Evolutionary conservation across 2,888 invertebrate species (phyloP).

Genomic region (Phaedon cochleariae): DNA sequence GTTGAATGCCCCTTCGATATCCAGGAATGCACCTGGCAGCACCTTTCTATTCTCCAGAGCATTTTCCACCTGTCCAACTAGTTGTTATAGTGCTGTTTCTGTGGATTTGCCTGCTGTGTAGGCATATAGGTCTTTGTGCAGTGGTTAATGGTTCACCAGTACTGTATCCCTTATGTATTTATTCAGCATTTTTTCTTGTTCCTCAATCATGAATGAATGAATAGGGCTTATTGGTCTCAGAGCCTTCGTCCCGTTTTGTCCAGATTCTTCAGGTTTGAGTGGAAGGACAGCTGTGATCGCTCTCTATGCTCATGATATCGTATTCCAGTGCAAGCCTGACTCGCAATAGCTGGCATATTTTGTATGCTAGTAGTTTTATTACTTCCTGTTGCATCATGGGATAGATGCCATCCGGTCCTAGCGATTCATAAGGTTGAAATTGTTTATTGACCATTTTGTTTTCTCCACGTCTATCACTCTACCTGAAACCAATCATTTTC

Average conservation of each 20-base stretch:
- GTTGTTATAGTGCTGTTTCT: slow-evolving; percentile 1
- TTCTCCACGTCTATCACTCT: background rate
- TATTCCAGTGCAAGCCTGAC: background rate
- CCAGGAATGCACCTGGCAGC: no score
- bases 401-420: background rate
- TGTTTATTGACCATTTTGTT: background rate
- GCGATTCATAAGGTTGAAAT: background rate
- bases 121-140: background rate
- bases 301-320: no score
- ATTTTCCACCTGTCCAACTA: slow-evolving; percentile 2
- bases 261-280: background rate
- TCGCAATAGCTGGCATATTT: background rate
- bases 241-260: background rate
- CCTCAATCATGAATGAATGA: background rate
- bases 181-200: background rate
- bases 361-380: background rate
- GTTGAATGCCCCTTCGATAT: no score
- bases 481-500: background rate
- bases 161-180: background rate
- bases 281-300: background rate
- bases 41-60: no score
- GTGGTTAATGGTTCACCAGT: background rate
- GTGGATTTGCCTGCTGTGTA: background rate
- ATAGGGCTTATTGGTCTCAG: background rate
- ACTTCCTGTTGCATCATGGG: background rate